Evolutionary conservation across 2,797 vertebrate genomes (phyloP).

Genomic region (Xiphophorus birchmanni): DNA sequence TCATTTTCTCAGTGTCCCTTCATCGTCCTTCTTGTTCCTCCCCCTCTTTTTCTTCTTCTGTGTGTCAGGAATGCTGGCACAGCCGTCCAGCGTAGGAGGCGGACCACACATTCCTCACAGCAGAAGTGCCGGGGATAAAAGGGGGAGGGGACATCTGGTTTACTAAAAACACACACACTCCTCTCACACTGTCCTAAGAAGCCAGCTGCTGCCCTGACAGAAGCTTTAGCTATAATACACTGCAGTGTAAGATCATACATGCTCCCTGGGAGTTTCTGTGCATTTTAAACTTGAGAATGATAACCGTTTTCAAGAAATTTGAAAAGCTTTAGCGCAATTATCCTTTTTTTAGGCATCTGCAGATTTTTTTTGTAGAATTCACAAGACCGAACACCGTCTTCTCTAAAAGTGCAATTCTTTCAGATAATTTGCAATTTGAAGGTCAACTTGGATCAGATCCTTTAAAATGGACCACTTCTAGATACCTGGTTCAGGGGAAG

Average conservation of each 20-base stretch:
- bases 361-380: constrained; percentile 1
- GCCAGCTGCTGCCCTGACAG: constrained; percentile 74
- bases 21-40: constrained; percentile 32
- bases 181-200: constrained; percentile 54
- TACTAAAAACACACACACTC: constrained; percentile 56
- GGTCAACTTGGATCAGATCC: constrained; percentile 25
- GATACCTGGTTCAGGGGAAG: constrained; percentile 35
- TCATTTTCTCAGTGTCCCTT: constrained; percentile 41
- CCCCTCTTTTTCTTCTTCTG: constrained; percentile 54
- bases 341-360: neutral
- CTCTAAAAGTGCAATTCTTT: neutral
- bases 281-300: constrained; percentile 24
- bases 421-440: constrained; percentile 2
- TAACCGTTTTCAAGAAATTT: constrained; percentile 20
- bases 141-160: constrained; percentile 65
- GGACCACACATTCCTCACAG: constrained; percentile 85
- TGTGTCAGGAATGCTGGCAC: constrained; percentile 85
- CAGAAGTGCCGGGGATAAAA: constrained; percentile 78
- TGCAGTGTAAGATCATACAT: constrained; percentile 56
- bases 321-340: constrained; percentile 5
- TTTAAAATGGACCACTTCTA: constrained; percentile 12
- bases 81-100: constrained; percentile 76
- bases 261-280: constrained; percentile 28
- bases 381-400: neutral
- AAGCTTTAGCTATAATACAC: constrained; percentile 64